Evolutionary conservation across 2,113 vertebrate genomes (phyloP).

Genomic region (Platichthys flesus): DNA sequence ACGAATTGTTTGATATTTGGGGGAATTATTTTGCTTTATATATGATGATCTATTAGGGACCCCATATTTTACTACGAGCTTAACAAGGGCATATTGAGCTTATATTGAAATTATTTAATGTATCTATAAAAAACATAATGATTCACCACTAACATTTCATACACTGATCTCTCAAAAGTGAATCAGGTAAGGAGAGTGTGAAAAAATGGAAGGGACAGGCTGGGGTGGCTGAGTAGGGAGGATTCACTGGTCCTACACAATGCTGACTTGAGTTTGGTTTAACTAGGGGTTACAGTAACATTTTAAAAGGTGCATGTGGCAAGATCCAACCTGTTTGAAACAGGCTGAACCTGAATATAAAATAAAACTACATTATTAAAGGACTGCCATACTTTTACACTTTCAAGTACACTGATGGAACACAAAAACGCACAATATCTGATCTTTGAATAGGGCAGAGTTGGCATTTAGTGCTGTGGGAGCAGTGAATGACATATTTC

Average conservation of each 20-base stretch:
- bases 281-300: no score
- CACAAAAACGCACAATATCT: neutral
- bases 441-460: constrained; percentile 27
- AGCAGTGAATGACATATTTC: constrained; percentile 32
- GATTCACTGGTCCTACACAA: neutral
- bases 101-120: no score
- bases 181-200: no score
- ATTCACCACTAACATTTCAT: no score
- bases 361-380: constrained; percentile 25
- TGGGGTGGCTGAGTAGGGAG: neutral
- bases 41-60: neutral
- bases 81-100: no score
- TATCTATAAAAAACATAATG: no score
- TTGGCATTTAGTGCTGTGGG: constrained; percentile 20
- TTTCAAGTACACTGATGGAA: constrained; percentile 27
- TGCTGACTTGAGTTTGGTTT: no score
- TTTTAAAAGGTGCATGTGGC: neutral
- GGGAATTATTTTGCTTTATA: no score
- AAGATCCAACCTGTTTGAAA: neutral
- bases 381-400: neutral
- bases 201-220: neutral
- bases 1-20: no score
- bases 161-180: no score
- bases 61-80: no score
- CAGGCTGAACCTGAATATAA: constrained; percentile 19